These are phyloP conservation scores for Leptinotarsa texana DNA, from an alignment of 1,140 invertebrate species.

Conservation along the genomic window DNA sequence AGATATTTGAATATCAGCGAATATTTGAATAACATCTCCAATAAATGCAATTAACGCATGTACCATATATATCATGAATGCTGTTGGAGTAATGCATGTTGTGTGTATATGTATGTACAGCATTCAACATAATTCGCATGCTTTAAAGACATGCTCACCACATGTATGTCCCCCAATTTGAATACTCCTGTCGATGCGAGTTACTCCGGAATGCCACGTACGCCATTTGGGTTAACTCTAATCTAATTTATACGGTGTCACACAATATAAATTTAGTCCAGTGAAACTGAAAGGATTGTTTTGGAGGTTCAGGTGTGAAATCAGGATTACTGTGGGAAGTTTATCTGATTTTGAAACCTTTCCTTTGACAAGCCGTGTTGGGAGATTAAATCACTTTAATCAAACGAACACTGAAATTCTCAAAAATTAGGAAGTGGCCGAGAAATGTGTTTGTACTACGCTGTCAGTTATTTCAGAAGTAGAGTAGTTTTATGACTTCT, in stretches of 20 bases:
- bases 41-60: not conserved
- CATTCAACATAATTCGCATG: constrained; percentile 18
- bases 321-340: too few species aligned
- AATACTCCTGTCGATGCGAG: constrained; percentile 17
- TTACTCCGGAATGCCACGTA: constrained; percentile 4
- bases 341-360: too few species aligned
- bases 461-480: too few species aligned
- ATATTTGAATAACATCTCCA: not conserved
- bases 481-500: too few species aligned
- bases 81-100: not conserved
- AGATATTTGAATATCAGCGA: too few species aligned
- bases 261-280: not conserved
- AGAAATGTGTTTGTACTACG: too few species aligned
- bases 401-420: too few species aligned
- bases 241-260: constrained; percentile 13
- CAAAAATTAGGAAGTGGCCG: too few species aligned
- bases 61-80: not conserved
- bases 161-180: constrained; percentile 19
- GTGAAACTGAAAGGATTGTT: not conserved
- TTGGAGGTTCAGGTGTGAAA: too few species aligned
- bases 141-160: constrained; percentile 1
- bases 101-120: constrained; percentile 2
- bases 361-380: too few species aligned
- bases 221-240: constrained; percentile 9
- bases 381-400: too few species aligned